Conservation (phyloP, 2,113 vertebrate genomes). For the Parus major region DNA sequence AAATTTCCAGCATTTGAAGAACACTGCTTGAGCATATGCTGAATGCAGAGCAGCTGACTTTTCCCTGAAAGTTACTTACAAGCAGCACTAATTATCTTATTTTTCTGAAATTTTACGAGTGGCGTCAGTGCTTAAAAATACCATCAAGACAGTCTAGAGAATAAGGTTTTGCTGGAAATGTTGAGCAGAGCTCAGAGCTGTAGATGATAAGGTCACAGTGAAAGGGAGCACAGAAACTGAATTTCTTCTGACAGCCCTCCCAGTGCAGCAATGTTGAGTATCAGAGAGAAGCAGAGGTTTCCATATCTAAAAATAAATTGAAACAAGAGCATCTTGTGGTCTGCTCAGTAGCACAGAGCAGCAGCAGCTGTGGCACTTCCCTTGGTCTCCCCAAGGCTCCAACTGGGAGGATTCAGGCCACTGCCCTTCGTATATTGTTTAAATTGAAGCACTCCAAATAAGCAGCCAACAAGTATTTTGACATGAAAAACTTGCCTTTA, state of each 20-base stretch:
- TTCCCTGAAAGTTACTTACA: slow-evolving; percentile 6
- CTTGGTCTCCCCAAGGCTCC: not conserved
- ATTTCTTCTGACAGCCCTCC: slow-evolving; percentile 5
- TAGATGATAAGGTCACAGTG: not conserved
- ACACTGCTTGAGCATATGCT: not conserved
- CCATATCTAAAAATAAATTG: not conserved
- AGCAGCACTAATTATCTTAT: slow-evolving; percentile 13
- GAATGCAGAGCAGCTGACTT: slow-evolving; percentile 19
- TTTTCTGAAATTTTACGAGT: not conserved
- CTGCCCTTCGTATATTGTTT: not conserved
- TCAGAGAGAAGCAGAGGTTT: not conserved
- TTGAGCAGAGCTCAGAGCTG: not conserved
- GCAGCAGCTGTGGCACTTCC: not conserved
- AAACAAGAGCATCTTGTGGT: not conserved
- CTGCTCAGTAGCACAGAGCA: not conserved
- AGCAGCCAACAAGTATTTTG: not conserved
- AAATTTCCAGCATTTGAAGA: not conserved
- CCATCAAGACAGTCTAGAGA: not conserved
- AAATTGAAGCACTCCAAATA: not conserved
- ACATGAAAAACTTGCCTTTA: not conserved
- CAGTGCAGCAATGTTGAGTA: not conserved
- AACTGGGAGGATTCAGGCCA: not conserved
- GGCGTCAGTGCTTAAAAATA: not conserved
- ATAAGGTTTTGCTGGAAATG: not conserved
- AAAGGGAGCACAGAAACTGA: not conserved